Evolutionary conservation across 2,113 vertebrate genomes (phyloP).

Genomic region (Ameiurus melas): DNA sequence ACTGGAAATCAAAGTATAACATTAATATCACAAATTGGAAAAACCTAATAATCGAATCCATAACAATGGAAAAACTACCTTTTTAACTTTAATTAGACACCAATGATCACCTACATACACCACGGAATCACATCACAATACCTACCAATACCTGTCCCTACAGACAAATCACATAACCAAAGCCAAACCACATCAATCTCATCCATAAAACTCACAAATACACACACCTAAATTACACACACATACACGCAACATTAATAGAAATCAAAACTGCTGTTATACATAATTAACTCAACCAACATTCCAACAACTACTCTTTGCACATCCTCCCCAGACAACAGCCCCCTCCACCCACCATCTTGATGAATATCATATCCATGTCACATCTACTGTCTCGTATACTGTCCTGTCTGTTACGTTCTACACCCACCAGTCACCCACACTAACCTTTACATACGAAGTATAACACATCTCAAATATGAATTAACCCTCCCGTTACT

Average conservation of each 20-base stretch:
- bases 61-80: neutral
- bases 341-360: too few relatives aligned
- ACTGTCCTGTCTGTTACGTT: neutral
- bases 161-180: neutral
- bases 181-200: neutral
- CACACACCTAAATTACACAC: neutral
- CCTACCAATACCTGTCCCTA: neutral
- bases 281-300: neutral
- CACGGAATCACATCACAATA: neutral
- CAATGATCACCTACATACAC: neutral
- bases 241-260: too few relatives aligned
- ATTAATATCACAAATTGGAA: too few relatives aligned
- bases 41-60: neutral
- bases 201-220: neutral
- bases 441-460: neutral
- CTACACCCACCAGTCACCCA: neutral
- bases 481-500: too few relatives aligned
- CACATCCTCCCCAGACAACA: too few relatives aligned
- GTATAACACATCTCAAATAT: neutral
- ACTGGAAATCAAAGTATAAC: too few relatives aligned
- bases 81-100: neutral
- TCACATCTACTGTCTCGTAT: too few relatives aligned
- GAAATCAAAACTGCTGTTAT: neutral
- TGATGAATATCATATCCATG: too few relatives aligned
- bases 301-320: neutral